Base-by-base conservation (phyloP, 2,113 vertebrate species). In the Psephotus haematonotus region DNA sequence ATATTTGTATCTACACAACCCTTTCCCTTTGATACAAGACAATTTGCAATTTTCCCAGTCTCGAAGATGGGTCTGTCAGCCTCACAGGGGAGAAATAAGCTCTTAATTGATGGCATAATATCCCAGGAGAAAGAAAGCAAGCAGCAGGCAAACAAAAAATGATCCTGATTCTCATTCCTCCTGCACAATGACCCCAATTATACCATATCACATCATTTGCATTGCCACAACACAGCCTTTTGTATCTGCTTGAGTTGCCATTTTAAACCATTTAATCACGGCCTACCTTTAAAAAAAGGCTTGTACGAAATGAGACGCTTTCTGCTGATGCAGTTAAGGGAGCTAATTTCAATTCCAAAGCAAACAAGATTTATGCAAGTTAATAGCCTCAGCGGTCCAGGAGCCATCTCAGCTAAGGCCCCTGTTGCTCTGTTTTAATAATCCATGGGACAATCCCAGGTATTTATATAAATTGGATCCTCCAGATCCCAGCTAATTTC, bases 291-390 rank as follows among this genome's bases (percentile, higher is more conserved):
- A 68, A 88, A 90, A 75, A 44, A 67, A 91, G 39, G 29, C 47
- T 80, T 57, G 50, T 17, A 63, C 79, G 92, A 90, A 91, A 96
- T 20, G 2, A 94, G 77, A 83, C 53, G 65, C 71, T 95, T 95
- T 89, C 84, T 85, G 77, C 75, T 83, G 69, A 92, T 90, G 64
- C 72, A 80, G 88, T 97, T 97, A 95, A 92, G 87, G 29, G 63
- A 96, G 39, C 17, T 94, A 90, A 95, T 95, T 96, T 96, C 80
- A 92, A 70, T 95, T 95, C 94, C 17, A 19, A 95, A 92, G 89
- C 55, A 78, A 70, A 74, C 39, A 87, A 84, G 88, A 94, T 95
- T 62, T 84, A 91, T 95, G 64, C 75, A 88, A 74, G 69, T 81
- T 96, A 97, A 94, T 79, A 95, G 74, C 86, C 83, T 46, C 19